These are phyloP conservation scores for Rhabdomys dilectus DNA, from an alignment of 2,113 vertebrate genomes.

Conservation along the genomic window DNA sequence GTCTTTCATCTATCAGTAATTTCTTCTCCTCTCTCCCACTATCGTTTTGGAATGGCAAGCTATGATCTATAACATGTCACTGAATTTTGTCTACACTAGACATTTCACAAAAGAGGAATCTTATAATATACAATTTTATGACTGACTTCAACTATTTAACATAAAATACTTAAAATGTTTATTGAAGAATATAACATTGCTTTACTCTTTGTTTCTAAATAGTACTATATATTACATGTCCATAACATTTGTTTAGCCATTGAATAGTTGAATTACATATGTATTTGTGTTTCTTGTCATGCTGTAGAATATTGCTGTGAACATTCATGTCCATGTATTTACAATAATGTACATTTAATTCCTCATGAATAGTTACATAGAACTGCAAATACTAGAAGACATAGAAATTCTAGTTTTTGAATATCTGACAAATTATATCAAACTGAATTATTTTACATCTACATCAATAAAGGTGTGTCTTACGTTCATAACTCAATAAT, in stretches of 20 bases:
- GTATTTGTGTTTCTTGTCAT: background rate
- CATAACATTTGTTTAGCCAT: background rate
- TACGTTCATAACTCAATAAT: conserved; percentile 16
- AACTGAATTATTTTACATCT: background rate
- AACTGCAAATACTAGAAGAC: background rate
- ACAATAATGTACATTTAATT: background rate
- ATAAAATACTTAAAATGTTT: background rate
- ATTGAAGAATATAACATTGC: no score
- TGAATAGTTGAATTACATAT: background rate
- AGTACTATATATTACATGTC: background rate
- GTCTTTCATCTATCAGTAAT: background rate
- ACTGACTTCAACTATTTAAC: background rate
- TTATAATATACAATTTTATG: background rate
- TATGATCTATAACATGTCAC: background rate
- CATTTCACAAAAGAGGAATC: background rate
- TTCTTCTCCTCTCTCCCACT: background rate
- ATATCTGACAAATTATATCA: background rate
- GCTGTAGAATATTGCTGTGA: background rate
- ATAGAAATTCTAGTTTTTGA: background rate
- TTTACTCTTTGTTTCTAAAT: background rate
- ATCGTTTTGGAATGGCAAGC: accelerated
- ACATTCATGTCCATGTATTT: background rate
- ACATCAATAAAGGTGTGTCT: background rate
- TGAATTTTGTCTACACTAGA: background rate
- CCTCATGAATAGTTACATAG: background rate